Evolutionary conservation across 2,113 vertebrate species (phyloP), one percentile per base, ranked within the genome.

Genomic region (Gadus chalcogrammus): DNA sequence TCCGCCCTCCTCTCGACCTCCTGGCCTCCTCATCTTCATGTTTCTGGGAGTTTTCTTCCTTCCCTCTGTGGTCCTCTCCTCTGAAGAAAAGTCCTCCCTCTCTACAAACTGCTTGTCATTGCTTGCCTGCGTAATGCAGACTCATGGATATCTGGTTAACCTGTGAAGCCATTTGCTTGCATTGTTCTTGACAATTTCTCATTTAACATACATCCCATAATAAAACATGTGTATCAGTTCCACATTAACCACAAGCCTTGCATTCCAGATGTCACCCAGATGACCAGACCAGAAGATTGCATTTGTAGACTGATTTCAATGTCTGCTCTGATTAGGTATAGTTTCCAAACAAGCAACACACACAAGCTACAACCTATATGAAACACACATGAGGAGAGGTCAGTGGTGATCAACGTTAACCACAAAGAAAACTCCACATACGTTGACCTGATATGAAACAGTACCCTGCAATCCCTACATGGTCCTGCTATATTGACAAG

Each of bases 1-100:
- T 35, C 31, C 31, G 31, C 31, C 31, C 31, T 35, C 31, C 31
- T 35, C 31, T 7, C 31, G 31, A 7, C 31, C 31, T 35, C 31
- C 31, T 7, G 31, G 31, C 31, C 31, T 13, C 12, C 42, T 48
- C 42, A 48, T 48, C 42, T 48, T 62, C 67, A 70, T 65, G 68
- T 77, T 81, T 73, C 81, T 77, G 56, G 35, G 80, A 83, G 70
- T 75, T 59, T 73, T 55, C 16, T 66, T 28, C 18, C 28, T 60
- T 22, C 63, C 24, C 13, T 64, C 35, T 69, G 24, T 71, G 65
- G 69, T 38, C 1, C 56, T 75, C 70, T 73, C 42, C 67, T 22
- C 61, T 65, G 6, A 3, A 35, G 6, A 35, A 35, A 35, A 7
- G 6, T 35, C 31, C 60, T 55, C 8, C 2, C 42, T 48, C 42